Evolutionary conservation across 2,888 invertebrate species (phyloP).

Genomic region (Stomorhina lunata): DNA sequence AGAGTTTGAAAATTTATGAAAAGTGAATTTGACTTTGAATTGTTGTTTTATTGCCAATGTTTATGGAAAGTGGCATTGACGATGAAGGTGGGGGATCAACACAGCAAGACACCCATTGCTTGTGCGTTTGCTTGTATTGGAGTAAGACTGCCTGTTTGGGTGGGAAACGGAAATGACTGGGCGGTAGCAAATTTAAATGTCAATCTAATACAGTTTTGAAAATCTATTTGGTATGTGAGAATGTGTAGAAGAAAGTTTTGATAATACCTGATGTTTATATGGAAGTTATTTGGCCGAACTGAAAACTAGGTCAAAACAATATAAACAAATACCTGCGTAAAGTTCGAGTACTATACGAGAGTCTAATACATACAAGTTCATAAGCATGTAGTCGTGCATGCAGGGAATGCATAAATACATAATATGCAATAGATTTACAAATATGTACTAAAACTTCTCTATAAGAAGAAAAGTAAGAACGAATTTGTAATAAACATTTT

Average conservation of each 20-base stretch:
- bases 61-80: conserved; percentile 15
- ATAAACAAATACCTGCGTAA: conserved; percentile 42
- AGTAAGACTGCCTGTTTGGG: no score
- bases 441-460: no score
- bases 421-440: neutral
- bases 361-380: neutral
- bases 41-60: conserved; percentile 40
- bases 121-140: neutral
- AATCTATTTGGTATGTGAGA: neutral
- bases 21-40: conserved; percentile 56
- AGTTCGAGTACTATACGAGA: neutral
- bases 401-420: neutral
- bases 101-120: neutral
- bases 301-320: conserved; percentile 59
- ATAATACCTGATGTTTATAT: conserved; percentile 16
- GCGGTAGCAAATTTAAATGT: conserved; percentile 52
- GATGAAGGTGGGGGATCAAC: neutral
- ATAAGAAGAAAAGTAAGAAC: no score
- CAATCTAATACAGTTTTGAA: conserved; percentile 48
- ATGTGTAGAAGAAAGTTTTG: neutral
- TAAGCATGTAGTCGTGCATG: neutral
- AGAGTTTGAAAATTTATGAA: conserved; percentile 51
- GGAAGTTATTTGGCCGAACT: conserved; percentile 21
- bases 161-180: neutral
- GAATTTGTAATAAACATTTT: no score